Conservation (phyloP, 2,797 vertebrate species). For the Pempheris klunzingeri region DNA sequence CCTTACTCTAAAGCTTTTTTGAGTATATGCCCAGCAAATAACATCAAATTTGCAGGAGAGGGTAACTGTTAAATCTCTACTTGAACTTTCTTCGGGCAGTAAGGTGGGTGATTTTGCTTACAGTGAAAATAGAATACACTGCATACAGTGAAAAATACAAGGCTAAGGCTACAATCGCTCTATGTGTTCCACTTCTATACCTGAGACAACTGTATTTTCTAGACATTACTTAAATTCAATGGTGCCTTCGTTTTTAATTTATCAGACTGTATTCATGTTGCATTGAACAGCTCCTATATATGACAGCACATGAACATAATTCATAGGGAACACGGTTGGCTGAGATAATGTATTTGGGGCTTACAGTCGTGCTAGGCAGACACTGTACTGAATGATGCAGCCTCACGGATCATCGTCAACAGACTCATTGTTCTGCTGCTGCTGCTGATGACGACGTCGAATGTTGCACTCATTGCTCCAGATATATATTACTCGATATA, state of each 20-base stretch:
- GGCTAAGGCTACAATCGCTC: background rate
- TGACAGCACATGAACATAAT: background rate
- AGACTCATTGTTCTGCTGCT: conserved; percentile 59
- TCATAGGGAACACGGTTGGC: background rate
- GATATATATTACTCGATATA: background rate
- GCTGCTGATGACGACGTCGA: conserved; percentile 38
- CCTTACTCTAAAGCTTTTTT: background rate
- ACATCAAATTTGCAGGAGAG: conserved; percentile 2
- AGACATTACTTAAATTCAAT: background rate
- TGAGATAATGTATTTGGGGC: conserved; percentile 33
- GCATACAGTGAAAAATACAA: background rate
- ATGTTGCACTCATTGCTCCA: conserved; percentile 29
- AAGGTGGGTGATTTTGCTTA: conserved; percentile 2
- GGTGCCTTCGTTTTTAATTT: background rate
- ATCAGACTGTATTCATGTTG: background rate
- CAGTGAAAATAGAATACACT: background rate
- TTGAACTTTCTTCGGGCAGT: conserved; percentile 5
- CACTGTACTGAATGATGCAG: conserved; percentile 56
- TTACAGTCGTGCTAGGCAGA: conserved; percentile 71
- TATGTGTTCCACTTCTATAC: background rate
- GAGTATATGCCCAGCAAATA: conserved; percentile 14
- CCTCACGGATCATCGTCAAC: conserved; percentile 54
- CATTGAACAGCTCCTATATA: background rate
- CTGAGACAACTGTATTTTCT: background rate
- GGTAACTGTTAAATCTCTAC: background rate